Evolutionary conservation across 1,140 invertebrate genomes (phyloP).

Genomic region (Ptiloglossa arizonensis): DNA sequence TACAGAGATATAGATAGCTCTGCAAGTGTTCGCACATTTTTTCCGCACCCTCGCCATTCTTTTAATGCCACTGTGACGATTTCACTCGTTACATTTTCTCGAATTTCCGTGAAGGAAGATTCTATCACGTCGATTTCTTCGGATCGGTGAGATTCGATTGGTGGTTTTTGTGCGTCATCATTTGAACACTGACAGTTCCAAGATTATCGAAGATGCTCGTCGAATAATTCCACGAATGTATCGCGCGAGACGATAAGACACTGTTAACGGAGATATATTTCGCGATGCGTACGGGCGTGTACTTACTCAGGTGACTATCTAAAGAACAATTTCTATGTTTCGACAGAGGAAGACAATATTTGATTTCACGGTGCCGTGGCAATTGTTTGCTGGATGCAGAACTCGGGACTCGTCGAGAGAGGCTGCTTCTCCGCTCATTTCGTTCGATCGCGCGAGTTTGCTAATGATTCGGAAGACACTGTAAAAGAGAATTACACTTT

Average conservation of each 20-base stretch:
- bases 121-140: background rate
- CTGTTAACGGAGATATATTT: background rate
- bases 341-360: slow-evolving; percentile 48
- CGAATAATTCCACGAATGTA: background rate
- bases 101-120: too few relatives aligned
- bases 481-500: slow-evolving; percentile 18
- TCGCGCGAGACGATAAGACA: slow-evolving; percentile 42
- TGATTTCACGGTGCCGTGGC: slow-evolving; percentile 25
- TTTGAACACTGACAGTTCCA: background rate
- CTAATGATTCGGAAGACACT: slow-evolving; percentile 50
- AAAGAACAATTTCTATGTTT: slow-evolving; percentile 22
- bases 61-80: background rate
- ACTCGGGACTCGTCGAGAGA: background rate
- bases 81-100: too few relatives aligned
- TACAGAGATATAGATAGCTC: background rate
- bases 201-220: background rate
- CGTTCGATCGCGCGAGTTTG: background rate
- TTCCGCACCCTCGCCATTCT: slow-evolving; percentile 43
- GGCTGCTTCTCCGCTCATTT: background rate
- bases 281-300: background rate
- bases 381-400: background rate
- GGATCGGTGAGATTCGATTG: background rate
- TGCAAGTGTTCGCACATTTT: background rate
- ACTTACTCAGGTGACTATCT: background rate
- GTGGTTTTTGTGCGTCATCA: background rate